Conservation (phyloP, 2,797 vertebrate genomes). For the Eulemur mongoz region DNA sequence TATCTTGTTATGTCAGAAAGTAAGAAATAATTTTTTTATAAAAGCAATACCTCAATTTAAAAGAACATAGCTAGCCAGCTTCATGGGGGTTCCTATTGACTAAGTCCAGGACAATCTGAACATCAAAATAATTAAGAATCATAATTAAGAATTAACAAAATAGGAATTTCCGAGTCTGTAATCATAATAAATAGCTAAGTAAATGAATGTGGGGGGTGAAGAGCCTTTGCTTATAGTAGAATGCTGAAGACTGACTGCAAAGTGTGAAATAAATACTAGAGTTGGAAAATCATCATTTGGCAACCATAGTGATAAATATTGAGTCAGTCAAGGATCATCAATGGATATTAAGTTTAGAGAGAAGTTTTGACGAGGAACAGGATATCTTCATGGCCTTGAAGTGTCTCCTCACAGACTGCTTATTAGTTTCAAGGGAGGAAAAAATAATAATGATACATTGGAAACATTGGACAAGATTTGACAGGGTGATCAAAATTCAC, state of each 20-base stretch:
- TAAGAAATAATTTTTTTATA: neutral
- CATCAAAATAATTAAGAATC: neutral
- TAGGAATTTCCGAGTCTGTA: neutral
- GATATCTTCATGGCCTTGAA: neutral
- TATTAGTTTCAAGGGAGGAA: neutral
- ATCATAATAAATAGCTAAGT: neutral
- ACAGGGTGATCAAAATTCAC: constrained; percentile 4
- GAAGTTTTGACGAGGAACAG: neutral
- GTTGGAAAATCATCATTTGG: constrained; percentile 26
- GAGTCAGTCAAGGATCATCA: neutral
- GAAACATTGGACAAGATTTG: neutral
- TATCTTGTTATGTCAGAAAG: neutral
- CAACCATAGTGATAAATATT: neutral
- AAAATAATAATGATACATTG: neutral
- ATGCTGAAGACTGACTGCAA: neutral
- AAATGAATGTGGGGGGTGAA: neutral
- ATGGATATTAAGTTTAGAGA: neutral
- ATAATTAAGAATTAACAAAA: neutral
- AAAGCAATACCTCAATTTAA: neutral
- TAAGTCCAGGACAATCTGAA: neutral
- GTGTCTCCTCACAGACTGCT: neutral
- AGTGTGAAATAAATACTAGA: neutral
- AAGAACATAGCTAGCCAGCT: neutral
- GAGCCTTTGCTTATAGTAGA: neutral
- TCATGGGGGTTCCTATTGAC: neutral